These are phyloP conservation scores for Dryoscopus gambensis DNA, from an alignment of 2,113 vertebrate genomes.

Conservation along the genomic window DNA sequence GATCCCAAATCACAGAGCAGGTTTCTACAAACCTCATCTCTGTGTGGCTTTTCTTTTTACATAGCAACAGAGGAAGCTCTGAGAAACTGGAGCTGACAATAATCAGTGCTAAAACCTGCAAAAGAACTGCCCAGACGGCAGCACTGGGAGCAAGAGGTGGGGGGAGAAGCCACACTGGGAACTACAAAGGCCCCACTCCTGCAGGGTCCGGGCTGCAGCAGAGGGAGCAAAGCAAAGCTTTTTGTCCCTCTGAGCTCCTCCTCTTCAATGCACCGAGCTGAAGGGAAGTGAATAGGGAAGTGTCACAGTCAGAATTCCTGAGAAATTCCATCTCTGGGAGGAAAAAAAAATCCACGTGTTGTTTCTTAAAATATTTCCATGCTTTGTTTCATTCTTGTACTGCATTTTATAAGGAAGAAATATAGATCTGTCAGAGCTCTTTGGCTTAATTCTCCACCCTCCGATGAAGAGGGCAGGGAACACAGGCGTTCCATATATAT, in stretches of 20 bases:
- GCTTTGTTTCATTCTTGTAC: neutral
- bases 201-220: neutral
- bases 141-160: rapidly evolving
- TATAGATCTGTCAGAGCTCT: neutral
- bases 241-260: conserved; percentile 10
- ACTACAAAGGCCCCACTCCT: conserved; percentile 4
- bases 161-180: conserved; percentile 4
- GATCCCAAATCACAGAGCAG: neutral
- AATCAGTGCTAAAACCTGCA: neutral
- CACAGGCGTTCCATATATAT: neutral
- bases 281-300: neutral
- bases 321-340: conserved; percentile 6
- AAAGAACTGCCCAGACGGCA: neutral
- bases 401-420: neutral
- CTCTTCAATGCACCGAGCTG: neutral
- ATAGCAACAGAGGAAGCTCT: neutral
- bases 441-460: neutral
- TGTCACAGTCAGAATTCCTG: neutral
- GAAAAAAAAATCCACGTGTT: neutral
- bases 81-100: neutral
- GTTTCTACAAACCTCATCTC: neutral
- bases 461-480: neutral
- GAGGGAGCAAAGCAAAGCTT: conserved; percentile 1
- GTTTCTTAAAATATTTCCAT: neutral
- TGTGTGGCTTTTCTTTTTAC: neutral